phyloP scores from a whole-genome alignment of 2,113 vertebrate genomes.

The Callospermophilus lateralis region DNA sequence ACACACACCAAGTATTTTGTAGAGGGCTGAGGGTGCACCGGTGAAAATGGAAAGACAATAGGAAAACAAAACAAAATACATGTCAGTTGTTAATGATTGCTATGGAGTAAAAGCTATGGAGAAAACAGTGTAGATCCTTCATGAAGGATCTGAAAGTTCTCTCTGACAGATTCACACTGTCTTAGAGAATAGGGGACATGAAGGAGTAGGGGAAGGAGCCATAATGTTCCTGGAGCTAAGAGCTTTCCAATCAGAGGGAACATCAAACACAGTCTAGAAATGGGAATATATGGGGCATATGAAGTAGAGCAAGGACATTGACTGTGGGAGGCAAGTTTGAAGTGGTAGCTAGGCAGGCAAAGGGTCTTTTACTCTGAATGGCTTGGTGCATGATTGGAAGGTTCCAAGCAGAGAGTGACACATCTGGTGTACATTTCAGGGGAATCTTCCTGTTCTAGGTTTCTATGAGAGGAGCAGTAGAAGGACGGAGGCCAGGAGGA shows the following conservation, averaged over 20 bases:
- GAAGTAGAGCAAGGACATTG: background rate
- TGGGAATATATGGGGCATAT: background rate
- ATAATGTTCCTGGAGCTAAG: background rate
- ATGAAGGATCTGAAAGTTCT: background rate
- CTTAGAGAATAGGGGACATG: background rate
- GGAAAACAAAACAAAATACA: background rate
- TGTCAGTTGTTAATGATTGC: background rate
- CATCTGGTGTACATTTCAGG: background rate
- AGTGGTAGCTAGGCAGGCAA: background rate
- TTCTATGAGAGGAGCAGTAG: background rate
- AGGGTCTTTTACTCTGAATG: background rate
- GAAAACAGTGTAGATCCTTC: background rate
- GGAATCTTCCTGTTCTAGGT: background rate
- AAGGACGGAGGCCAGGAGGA: background rate
- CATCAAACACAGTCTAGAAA: background rate
- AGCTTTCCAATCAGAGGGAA: background rate
- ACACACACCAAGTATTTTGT: background rate
- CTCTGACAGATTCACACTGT: background rate
- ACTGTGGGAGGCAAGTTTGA: background rate
- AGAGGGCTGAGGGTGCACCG: background rate
- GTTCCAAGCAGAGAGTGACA: background rate
- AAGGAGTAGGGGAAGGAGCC: background rate
- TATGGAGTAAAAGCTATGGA: background rate
- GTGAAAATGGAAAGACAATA: background rate
- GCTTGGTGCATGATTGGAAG: background rate